phyloP scores from a whole-genome alignment of 2,888 invertebrate species.

The Rhimphoctona megacephalus region DNA sequence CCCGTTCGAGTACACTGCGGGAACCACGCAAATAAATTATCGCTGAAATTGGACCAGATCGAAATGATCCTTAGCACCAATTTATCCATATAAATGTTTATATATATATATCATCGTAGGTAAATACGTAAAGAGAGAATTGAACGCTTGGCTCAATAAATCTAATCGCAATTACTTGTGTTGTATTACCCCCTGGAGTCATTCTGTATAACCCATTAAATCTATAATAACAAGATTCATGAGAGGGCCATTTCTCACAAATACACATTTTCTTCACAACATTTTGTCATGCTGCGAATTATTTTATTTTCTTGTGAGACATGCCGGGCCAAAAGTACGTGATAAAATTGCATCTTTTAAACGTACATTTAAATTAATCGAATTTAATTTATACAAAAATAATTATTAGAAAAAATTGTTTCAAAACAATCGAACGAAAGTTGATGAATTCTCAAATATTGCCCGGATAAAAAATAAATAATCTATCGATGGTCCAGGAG shows the following conservation, averaged over 20 bases:
- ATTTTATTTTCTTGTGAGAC: slow-evolving; percentile 10
- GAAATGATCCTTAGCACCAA: slow-evolving; percentile 56
- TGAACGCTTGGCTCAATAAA: slow-evolving; percentile 60
- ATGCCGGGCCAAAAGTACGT: slow-evolving; percentile 15
- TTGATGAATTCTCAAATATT: neutral
- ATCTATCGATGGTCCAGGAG: neutral
- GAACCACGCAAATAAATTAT: slow-evolving; percentile 78
- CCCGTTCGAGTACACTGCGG: slow-evolving; percentile 67
- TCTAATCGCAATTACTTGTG: slow-evolving; percentile 68
- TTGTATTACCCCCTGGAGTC: slow-evolving; percentile 53
- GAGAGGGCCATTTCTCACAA: neutral
- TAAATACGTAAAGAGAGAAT: slow-evolving; percentile 52
- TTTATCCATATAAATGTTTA: slow-evolving; percentile 34
- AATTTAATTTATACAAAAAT: neutral
- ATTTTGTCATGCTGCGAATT: slow-evolving; percentile 21
- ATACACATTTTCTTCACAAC: slow-evolving; percentile 27
- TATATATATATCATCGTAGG: neutral
- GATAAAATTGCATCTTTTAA: neutral
- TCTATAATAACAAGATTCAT: slow-evolving; percentile 57
- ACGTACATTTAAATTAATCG: neutral
- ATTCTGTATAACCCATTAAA: slow-evolving; percentile 45
- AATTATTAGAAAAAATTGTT: neutral
- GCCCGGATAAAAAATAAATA: neutral
- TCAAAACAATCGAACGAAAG: neutral
- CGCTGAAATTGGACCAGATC: slow-evolving; percentile 76